Percentiles rank a stretch among this genome's conserved stretches.
phyloP scores from a whole-genome alignment of 1,140 invertebrate genomes.

The Diachasmimorpha longicaudata region DNA sequence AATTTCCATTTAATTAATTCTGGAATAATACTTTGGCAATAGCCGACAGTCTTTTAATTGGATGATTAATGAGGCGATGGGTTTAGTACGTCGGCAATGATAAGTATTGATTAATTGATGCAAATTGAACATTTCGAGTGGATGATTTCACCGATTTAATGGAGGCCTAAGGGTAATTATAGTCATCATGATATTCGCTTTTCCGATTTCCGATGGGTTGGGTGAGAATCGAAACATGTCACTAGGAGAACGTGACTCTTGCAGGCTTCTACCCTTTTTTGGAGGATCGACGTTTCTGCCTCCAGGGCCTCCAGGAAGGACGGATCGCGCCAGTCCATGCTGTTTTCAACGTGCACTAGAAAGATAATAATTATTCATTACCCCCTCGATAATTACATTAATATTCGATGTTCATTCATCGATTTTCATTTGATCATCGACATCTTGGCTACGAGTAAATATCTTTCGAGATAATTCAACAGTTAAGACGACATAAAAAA shows the following conservation, averaged over 20 bases:
- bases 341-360: conserved; percentile 66
- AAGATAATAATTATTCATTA: conserved; percentile 2
- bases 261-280: conserved; percentile 66
- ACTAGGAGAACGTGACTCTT: conserved; percentile 65
- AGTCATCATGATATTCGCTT: background rate
- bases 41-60: conserved; percentile 33
- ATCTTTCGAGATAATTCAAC: too few species aligned
- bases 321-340: conserved; percentile 64
- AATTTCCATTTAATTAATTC: conserved; percentile 2
- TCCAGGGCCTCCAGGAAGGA: conserved; percentile 66
- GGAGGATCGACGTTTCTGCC: conserved; percentile 64
- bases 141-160: conserved; percentile 2
- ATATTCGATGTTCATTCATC: background rate
- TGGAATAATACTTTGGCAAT: conserved; percentile 32
- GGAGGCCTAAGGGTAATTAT: background rate
- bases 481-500: too few species aligned
- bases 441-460: too few species aligned
- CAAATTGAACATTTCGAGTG: background rate
- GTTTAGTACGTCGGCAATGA: background rate
- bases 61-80: background rate
- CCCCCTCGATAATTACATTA: background rate
- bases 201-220: conserved; percentile 20
- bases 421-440: too few species aligned
- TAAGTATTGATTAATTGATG: conserved; percentile 1
- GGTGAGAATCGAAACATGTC: conserved; percentile 64